Percentiles rank a stretch among this genome's conserved stretches.
These are phyloP conservation scores for Epirrhoe alternata DNA, from an alignment of 2,888 invertebrate genomes.

Conservation along the genomic window DNA sequence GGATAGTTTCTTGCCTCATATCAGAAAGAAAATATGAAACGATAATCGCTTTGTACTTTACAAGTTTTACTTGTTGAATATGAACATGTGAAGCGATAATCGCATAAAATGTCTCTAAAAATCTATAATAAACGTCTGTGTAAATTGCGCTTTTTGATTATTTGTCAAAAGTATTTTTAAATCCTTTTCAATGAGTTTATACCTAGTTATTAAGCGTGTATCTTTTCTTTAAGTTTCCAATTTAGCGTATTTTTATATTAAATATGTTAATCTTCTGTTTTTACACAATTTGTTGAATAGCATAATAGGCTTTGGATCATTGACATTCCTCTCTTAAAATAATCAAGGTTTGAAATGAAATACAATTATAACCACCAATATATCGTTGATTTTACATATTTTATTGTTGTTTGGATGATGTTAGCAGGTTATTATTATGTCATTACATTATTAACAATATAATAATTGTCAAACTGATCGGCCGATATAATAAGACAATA, in stretches of 20 bases:
- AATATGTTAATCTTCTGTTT: too few relatives aligned
- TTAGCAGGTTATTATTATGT: conserved; percentile 12
- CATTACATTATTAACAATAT: background rate
- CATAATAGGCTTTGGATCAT: background rate
- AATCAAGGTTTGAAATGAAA: background rate
- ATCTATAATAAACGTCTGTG: too few relatives aligned
- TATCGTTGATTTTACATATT: conserved; percentile 51
- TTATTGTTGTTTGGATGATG: conserved; percentile 40
- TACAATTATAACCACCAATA: conserved; percentile 5
- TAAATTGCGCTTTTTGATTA: too few relatives aligned
- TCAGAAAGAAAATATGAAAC: too few relatives aligned
- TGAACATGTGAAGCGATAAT: too few relatives aligned
- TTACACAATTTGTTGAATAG: background rate
- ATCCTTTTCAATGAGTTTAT: background rate
- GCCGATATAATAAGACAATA: conserved; percentile 35
- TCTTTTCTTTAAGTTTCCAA: background rate
- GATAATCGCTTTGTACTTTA: too few relatives aligned
- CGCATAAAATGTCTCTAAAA: too few relatives aligned
- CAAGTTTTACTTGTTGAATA: too few relatives aligned
- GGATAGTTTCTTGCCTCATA: too few relatives aligned
- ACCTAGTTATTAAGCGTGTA: background rate
- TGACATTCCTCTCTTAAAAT: background rate
- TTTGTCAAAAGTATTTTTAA: too few relatives aligned
- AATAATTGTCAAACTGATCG: conserved; percentile 11
- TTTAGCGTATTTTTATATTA: background rate